These are phyloP conservation scores for Athrips mouffetella DNA, from an alignment of 2,888 invertebrate genomes.

Conservation along the genomic window DNA sequence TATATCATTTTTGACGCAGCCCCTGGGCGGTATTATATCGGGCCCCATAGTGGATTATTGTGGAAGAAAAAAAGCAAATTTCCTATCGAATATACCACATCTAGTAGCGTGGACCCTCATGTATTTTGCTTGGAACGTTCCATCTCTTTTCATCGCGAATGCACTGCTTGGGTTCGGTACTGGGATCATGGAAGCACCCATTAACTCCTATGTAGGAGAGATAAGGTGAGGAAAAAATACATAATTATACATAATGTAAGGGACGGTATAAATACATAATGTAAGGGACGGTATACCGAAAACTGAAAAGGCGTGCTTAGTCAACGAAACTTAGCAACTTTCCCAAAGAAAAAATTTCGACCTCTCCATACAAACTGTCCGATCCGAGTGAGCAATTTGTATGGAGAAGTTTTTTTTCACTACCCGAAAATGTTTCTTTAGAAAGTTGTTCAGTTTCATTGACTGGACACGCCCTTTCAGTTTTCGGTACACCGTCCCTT, in stretches of 20 bases:
- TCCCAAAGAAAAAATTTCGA: too few relatives aligned
- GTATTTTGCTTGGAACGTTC: constrained; percentile 64
- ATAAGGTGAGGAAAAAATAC: constrained; percentile 53
- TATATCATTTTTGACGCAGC: constrained; percentile 75
- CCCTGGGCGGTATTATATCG: constrained; percentile 74
- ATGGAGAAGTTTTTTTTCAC: too few relatives aligned
- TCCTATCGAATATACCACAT: constrained; percentile 76
- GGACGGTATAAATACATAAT: not conserved
- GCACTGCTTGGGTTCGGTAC: constrained; percentile 74
- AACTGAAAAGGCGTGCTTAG: too few relatives aligned
- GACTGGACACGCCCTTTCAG: too few relatives aligned
- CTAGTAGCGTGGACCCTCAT: constrained; percentile 76
- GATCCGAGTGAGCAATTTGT: too few relatives aligned
- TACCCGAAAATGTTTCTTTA: too few relatives aligned
- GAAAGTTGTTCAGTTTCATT: too few relatives aligned
- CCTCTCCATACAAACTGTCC: too few relatives aligned
- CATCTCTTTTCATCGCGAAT: constrained; percentile 67
- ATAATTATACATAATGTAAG: not conserved
- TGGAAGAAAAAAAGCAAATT: constrained; percentile 74
- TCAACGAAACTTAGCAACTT: too few relatives aligned
- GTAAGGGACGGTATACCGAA: too few relatives aligned
- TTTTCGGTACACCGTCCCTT: too few relatives aligned
- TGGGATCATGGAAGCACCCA: constrained; percentile 79
- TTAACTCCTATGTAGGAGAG: constrained; percentile 78
- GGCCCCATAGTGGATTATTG: constrained; percentile 75